phyloP scores from a whole-genome alignment of 37 sponge, comb jelly and placozoan species.

The Mnemiopsis leidyi region DNA sequence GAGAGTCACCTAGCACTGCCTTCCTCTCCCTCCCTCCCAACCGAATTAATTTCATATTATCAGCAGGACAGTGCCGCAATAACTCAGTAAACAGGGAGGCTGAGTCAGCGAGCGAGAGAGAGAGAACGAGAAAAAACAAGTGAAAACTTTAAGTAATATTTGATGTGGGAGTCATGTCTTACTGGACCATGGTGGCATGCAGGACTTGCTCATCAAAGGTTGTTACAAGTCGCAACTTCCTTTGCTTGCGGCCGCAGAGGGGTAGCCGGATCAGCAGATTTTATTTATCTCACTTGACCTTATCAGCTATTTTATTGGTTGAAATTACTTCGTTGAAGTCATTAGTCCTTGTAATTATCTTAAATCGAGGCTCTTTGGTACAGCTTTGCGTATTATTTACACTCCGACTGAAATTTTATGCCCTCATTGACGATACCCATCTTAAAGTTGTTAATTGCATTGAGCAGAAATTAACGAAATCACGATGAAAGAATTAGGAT shows the following conservation, averaged over 20 bases:
- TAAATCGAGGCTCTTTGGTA: no score
- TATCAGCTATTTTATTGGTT: not conserved
- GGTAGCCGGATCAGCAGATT: not conserved
- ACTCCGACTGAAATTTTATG: not conserved
- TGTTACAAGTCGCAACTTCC: not conserved
- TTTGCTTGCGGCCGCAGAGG: not conserved
- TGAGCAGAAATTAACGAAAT: no score
- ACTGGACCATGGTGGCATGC: not conserved
- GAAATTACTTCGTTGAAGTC: not conserved
- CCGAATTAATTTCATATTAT: not conserved
- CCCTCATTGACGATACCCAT: no score
- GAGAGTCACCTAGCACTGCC: not conserved
- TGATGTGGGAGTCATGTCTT: not conserved
- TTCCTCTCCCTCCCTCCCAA: constrained; percentile 9
- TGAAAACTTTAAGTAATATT: not conserved
- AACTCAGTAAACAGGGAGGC: not conserved
- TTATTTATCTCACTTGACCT: not conserved
- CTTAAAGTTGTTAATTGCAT: no score
- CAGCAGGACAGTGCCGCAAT: not conserved
- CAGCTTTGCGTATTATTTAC: no score
- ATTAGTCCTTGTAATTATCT: not conserved
- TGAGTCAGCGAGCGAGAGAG: not conserved
- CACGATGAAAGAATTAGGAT: no score
- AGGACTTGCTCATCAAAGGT: not conserved
- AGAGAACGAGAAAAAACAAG: not conserved